Conservation (phyloP, 53 echinoderm and acorn worm species). For the Luidia sarsii region DNA sequence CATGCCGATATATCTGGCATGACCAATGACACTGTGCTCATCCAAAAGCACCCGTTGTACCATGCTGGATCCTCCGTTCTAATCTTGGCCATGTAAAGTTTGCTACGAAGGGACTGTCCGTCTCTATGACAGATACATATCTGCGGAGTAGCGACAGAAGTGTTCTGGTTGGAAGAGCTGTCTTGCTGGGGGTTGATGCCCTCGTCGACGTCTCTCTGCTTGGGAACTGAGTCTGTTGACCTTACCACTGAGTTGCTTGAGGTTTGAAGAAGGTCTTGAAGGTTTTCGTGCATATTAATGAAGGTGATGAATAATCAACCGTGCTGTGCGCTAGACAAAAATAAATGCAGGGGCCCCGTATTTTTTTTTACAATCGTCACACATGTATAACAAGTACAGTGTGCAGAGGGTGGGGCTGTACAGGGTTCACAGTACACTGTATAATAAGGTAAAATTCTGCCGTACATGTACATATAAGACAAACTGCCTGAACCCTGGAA, state of each 20-base stretch:
- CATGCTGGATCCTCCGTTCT: constrained; percentile 8
- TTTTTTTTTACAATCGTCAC: too few relatives aligned
- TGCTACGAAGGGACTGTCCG: not conserved
- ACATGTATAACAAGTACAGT: too few relatives aligned
- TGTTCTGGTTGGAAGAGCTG: not conserved
- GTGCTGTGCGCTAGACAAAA: too few relatives aligned
- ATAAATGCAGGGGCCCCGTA: too few relatives aligned
- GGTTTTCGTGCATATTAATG: too few relatives aligned
- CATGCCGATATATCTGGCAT: constrained; percentile 21
- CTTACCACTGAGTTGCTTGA: not conserved
- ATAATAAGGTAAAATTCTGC: too few relatives aligned
- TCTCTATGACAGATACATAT: constrained; percentile 8
- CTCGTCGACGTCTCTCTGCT: not conserved
- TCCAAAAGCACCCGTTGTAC: constrained; percentile 1
- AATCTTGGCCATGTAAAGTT: not conserved
- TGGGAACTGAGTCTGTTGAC: not conserved
- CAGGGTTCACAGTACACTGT: too few relatives aligned
- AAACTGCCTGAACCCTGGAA: too few relatives aligned
- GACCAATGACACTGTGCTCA: not conserved
- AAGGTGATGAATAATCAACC: too few relatives aligned
- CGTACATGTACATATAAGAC: too few relatives aligned
- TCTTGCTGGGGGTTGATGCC: not conserved
- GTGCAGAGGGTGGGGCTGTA: too few relatives aligned
- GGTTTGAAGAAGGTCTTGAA: not conserved
- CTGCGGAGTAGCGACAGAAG: not conserved